Base-by-base conservation (phyloP, 2,113 vertebrate species). In the Alethe diademata region DNA sequence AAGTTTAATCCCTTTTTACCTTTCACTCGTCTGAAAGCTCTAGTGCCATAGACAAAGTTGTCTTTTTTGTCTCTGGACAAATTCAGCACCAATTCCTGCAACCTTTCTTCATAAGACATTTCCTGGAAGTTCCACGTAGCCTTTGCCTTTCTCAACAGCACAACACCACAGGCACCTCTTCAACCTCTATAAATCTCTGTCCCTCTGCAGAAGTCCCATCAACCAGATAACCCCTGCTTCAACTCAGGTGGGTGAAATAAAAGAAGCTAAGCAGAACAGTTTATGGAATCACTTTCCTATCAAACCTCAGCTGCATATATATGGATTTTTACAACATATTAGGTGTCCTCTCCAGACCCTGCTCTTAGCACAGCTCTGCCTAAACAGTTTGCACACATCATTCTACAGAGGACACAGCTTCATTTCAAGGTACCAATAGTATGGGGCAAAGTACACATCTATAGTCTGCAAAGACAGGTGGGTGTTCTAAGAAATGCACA, bases 71-170 rank as follows among this genome's bases (percentile, higher is more conserved):
- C 10, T 38, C 54, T 31, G 8, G 31, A 69, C 9, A 93, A 60
- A 51, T 31, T 64, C 7, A 3, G 28, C 36, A 19, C 22, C 25
- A 23, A 22, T 23, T 82, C 12, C 36, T 43, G 20, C n/a, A 56
- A 29, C 5, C 4, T 73, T 53, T 65, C 8, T 9, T 40, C n/a
- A 40, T 4, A 19, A 25, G 3, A 19, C 0, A 0, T 36, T 54
- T 61, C 31, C 57, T 51, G 19, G 6, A 62, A 66, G 10, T 7
- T 83, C 24, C 54, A 1, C 14, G 29, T 2, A 47, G 23, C 9
- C 36, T 70, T 69, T 64, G 20, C 23, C 16, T 54, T 73, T 81
- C 43, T 78, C 54, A 69, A 23, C 16, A 73, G 14, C 45, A 65
- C 29, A 42, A 5, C 10, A 15, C 1, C 1, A 1, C 4, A 54